A percentile compares a stretch with the other conserved stretches of the same genome.
phyloP scores from a whole-genome alignment of 2,113 vertebrate species.

The Mesitornis unicolor region DNA sequence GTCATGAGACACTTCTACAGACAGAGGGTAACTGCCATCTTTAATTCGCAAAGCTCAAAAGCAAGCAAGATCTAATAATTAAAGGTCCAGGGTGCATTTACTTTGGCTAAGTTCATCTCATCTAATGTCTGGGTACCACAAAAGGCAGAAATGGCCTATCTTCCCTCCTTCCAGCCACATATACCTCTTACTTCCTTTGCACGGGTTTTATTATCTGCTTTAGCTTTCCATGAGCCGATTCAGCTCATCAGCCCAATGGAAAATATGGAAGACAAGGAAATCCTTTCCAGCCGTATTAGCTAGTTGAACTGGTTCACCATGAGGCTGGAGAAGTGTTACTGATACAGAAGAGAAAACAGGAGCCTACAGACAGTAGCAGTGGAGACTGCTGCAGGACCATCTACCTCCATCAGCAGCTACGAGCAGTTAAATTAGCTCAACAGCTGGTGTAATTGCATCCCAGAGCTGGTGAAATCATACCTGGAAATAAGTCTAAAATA shows the following conservation, averaged over 20 bases:
- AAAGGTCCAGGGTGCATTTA: not conserved
- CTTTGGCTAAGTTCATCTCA: not conserved
- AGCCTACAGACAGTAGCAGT: not conserved
- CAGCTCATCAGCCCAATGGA: not conserved
- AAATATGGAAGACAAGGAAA: not conserved
- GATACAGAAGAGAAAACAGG: not conserved
- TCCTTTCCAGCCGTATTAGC: not conserved
- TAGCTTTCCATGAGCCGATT: not conserved
- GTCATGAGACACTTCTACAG: not conserved
- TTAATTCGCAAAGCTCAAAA: not conserved
- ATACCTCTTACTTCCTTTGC: not conserved
- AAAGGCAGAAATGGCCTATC: not conserved
- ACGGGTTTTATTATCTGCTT: not conserved
- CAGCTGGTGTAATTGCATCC: not conserved
- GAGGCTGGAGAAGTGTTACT: not conserved
- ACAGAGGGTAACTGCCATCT: not conserved
- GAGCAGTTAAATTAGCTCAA: not conserved
- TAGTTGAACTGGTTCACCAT: not conserved
- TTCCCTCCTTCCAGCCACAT: not conserved
- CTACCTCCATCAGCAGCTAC: not conserved
- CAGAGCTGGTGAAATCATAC: not conserved
- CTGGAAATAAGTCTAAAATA: not conserved
- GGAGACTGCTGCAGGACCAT: not conserved
- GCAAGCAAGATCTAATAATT: not conserved
- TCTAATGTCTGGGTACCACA: not conserved